Base-by-base conservation (phyloP, 2,888 invertebrate species). In the Limulus polyphemus region DNA sequence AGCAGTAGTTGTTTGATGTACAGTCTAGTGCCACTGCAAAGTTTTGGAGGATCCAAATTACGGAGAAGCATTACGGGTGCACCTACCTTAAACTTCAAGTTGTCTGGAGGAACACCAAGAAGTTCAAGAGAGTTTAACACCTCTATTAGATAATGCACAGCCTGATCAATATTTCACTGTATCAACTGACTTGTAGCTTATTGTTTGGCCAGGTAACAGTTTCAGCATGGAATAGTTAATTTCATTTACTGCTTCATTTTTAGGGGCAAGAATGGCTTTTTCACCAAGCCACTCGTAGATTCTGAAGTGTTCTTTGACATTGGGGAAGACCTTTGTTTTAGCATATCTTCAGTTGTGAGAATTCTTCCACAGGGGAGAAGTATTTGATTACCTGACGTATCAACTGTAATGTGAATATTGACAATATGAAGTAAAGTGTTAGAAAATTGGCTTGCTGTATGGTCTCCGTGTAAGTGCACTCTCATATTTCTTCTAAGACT, bases 1-100 rank as follows among this genome's bases (percentile, higher is more conserved):
- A 5, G 12, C 60, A 58, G 58, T 47, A 68, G 11, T 12, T 48
- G 57, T 57, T 64, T 68, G 5, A 68, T 60, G 10, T 55, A 14
- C n/a, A 73, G 63, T 51, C 68, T 62, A 16, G 70, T 72, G 12
- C 71, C 71, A 59, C 72, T 71, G 62, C 71, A 72, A 16, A 72
- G 65, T 55, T 61, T 62, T 47, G 69, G 71, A 65, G 56, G 70
- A 58, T 72, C 69, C 11, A 71, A 61, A 55, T 71, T 70, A 59
- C 70, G 11, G 1, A 71, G 56, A 11, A 70, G 55, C 60, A 69
- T 70, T 16, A 71, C 55, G 50, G 68, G 68, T 13, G 67, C 59
- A 10, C 71, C 72, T 57, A 72, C 66, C 64, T 72, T 71, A 58
- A 72, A 66, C 12, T 17, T 48, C 7, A 70, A 62, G 17, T 49